Percentiles rank a stretch among this genome's conserved stretches.
phyloP scores from a whole-genome alignment of 2,113 vertebrate species.

The Aptenodytes forsteri region DNA sequence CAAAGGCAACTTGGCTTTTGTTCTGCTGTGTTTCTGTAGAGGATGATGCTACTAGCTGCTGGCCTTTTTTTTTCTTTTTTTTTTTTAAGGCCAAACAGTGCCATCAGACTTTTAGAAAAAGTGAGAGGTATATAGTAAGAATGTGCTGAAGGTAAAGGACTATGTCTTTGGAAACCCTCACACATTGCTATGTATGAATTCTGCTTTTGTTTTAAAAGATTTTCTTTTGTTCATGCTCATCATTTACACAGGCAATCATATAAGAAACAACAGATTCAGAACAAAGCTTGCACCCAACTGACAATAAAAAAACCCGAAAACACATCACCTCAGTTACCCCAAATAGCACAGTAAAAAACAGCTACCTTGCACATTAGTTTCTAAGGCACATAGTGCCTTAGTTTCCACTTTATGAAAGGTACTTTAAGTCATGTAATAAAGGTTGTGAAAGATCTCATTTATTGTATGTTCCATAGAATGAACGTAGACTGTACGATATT shows the following conservation, averaged over 20 bases:
- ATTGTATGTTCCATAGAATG: not conserved
- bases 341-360: not conserved
- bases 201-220: not conserved
- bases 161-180: not conserved
- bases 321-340: not conserved
- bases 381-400: not conserved
- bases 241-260: not conserved
- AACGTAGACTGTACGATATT: not conserved
- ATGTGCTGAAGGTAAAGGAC: not conserved
- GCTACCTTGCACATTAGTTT: not conserved
- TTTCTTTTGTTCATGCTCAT: not conserved
- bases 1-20: not conserved
- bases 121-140: not conserved
- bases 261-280: not conserved
- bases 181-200: not conserved
- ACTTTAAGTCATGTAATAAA: not conserved
- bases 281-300: not conserved
- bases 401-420: not conserved
- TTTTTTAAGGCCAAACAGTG: not conserved
- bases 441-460: not conserved
- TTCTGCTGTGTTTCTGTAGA: not conserved
- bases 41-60: not conserved
- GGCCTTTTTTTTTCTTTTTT: not conserved
- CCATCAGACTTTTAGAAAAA: not conserved
- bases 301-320: not conserved